A percentile compares a stretch with the other conserved stretches of the same genome.
phyloP scores from a whole-genome alignment of 2,888 invertebrate genomes.

The Apodemia zela region DNA sequence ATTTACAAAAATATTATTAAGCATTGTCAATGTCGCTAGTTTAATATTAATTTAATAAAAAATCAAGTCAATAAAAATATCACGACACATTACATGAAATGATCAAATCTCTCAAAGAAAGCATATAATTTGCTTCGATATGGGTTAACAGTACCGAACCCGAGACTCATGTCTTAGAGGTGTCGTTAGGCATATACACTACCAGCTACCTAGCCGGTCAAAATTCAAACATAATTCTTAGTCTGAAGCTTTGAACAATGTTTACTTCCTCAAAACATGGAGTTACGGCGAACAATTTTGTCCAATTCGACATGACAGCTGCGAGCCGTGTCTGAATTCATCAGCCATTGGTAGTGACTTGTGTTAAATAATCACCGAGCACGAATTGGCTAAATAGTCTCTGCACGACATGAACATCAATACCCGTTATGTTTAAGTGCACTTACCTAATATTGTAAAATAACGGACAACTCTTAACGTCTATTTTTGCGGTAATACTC shows the following conservation, averaged over 20 bases:
- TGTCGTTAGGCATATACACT: too few relatives aligned
- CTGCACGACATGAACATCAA: conserved; percentile 59
- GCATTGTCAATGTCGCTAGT: too few relatives aligned
- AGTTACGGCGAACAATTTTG: background rate
- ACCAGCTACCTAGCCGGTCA: background rate
- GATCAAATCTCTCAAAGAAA: too few relatives aligned
- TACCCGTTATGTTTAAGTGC: conserved; percentile 52
- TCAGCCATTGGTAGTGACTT: conserved; percentile 43
- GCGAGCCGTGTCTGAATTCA: conserved; percentile 50
- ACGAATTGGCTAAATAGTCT: conserved; percentile 60
- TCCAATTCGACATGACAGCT: conserved; percentile 49
- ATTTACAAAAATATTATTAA: too few relatives aligned
- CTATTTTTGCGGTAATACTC: background rate
- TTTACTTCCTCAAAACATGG: background rate
- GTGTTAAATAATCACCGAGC: conserved; percentile 53
- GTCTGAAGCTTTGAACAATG: background rate
- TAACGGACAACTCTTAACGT: conserved; percentile 22
- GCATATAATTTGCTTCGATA: too few relatives aligned
- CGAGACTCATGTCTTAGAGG: too few relatives aligned
- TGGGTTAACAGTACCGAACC: too few relatives aligned
- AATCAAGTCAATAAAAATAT: too few relatives aligned
- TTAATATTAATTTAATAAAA: too few relatives aligned
- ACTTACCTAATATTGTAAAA: conserved; percentile 29
- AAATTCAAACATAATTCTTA: background rate
- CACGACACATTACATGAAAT: too few relatives aligned